Conservation (phyloP, 1,140 invertebrate species). For the Trissolcus basalis region DNA sequence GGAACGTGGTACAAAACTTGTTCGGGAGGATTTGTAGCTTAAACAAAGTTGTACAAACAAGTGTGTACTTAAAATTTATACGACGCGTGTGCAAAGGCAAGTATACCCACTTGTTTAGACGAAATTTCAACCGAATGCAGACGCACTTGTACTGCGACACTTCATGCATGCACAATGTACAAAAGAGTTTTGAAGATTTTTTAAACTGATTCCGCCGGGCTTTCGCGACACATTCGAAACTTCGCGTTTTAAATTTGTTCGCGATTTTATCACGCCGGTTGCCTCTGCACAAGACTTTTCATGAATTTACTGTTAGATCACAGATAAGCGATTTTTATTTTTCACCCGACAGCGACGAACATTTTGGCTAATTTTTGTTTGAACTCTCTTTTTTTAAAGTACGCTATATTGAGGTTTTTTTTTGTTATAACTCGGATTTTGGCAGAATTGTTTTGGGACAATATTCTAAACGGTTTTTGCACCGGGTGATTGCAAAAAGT, state of each 20-base stretch:
- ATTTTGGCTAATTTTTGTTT: too few relatives aligned
- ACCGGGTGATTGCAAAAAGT: too few relatives aligned
- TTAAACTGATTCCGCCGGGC: conserved; percentile 2
- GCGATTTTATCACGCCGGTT: neutral
- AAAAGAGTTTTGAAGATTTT: neutral
- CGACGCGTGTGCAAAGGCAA: conserved; percentile 16
- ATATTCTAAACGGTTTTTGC: too few relatives aligned
- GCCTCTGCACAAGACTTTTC: neutral
- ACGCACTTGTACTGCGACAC: conserved; percentile 12
- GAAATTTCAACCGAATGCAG: conserved; percentile 13
- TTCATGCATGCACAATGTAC: conserved; percentile 16
- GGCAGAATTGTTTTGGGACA: too few relatives aligned
- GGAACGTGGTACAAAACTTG: conserved; percentile 32
- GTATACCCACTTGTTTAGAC: conserved; percentile 9
- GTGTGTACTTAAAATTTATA: conserved; percentile 18
- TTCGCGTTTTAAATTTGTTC: neutral
- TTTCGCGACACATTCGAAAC: neutral
- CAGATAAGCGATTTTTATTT: too few relatives aligned
- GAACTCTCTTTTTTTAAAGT: too few relatives aligned
- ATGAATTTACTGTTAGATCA: too few relatives aligned
- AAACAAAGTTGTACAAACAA: conserved; percentile 11
- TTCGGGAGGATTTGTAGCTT: conserved; percentile 31
- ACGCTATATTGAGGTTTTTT: too few relatives aligned
- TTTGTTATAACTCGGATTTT: too few relatives aligned
- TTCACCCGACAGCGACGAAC: too few relatives aligned